Evolutionary conservation across 2,113 vertebrate species (phyloP).

Genomic region (Odobenus rosmarus): DNA sequence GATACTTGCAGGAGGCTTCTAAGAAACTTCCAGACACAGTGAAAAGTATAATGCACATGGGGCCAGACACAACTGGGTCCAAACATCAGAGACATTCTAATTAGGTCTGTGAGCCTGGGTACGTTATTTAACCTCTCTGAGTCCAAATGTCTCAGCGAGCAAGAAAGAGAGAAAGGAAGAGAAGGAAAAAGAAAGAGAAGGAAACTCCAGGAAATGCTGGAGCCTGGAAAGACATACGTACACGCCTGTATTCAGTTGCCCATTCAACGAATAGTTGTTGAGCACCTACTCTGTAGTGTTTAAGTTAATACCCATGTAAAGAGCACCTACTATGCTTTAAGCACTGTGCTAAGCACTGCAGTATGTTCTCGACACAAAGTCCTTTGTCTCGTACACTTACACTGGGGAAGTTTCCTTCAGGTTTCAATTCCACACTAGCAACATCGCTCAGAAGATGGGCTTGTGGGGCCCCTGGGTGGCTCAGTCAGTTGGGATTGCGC

Average conservation of each 20-base stretch:
- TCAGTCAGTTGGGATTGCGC: too few relatives aligned
- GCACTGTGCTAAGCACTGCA: background rate
- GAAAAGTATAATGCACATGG: background rate
- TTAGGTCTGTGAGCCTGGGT: background rate
- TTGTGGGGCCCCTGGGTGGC: too few relatives aligned
- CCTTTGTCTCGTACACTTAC: background rate
- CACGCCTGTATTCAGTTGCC: fast-evolving
- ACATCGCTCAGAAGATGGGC: background rate
- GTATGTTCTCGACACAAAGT: background rate
- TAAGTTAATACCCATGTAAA: background rate
- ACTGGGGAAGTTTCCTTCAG: background rate
- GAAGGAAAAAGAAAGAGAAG: background rate
- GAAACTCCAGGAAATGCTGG: background rate
- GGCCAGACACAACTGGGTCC: background rate
- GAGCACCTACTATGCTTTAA: background rate
- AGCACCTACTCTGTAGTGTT: background rate
- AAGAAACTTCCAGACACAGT: background rate
- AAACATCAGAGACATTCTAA: background rate
- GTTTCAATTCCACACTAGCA: background rate
- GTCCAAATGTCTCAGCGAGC: background rate
- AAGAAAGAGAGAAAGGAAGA: background rate
- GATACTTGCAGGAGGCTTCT: background rate
- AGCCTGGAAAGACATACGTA: background rate
- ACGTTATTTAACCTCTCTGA: background rate
- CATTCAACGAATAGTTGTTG: background rate